Base-by-base conservation (phyloP, 53 echinoderm and acorn worm species). In the Mesocentrotus franciscanus region DNA sequence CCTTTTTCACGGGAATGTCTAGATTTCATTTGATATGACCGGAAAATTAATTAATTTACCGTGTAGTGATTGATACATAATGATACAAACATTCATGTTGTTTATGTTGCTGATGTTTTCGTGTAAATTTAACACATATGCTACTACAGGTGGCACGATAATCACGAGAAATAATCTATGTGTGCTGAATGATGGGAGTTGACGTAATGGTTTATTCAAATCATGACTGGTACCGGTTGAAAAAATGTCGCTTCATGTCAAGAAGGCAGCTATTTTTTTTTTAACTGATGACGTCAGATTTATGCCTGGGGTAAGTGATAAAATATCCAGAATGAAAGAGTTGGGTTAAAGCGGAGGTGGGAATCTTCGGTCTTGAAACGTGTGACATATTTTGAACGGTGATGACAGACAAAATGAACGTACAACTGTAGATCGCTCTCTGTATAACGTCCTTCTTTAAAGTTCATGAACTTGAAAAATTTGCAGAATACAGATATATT, bases 221-320 rank as follows among this genome's bases (percentile, higher is more conserved):
- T 42, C 81, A 6, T 22, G 36, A 39, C 81, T 39, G 42, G 39
- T 42, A 33, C 8, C 33, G 22, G 81, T 42, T 76, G 32, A 76
- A 68, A 76, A 30, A 32, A 10, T 27, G 30, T 76, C 64, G 20
- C 30, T 33, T 76, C 33, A 29, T 32, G 76, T 32, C 76, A 33
- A 12, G 22, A 81, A 42, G 12, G 81, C 36, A 42, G 6, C 81
- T 36, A 39, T 18, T 81, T 18, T 42, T 78, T 58, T 39, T 24
- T 42, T 55, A 84, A 84, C 22, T 84, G 90, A 91, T 91, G 91
- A 91, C 91, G 91, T 91, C 91, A 91, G 20, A 91, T 8, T 9
- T 35, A 66, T 66, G 91, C 35, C 91, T 91, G 91, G 61, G 22
- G 57, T 29, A 20, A 62, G 66, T 64, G 91, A 91, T 91, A 91